These are phyloP conservation scores for Drosophila triauraria DNA, from an alignment of 1,140 invertebrate genomes.

Conservation along the genomic window DNA sequence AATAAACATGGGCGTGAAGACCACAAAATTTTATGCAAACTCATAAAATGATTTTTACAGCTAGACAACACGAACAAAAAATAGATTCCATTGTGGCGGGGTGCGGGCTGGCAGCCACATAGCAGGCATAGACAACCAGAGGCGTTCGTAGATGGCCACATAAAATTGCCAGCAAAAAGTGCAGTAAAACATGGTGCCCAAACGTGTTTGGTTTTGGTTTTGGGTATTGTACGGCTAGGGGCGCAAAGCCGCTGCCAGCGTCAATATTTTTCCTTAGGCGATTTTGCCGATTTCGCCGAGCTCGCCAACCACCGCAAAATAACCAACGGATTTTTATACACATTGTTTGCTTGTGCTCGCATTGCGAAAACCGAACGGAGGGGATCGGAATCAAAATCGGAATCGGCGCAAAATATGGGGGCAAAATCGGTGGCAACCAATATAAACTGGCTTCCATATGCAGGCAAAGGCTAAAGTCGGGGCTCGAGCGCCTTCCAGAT, in stretches of 20 bases:
- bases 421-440: slow-evolving; percentile 56
- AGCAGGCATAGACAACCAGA: slow-evolving; percentile 45
- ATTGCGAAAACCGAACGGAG: slow-evolving; percentile 34
- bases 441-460: slow-evolving; percentile 63
- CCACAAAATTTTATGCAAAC: slow-evolving; percentile 84
- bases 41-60: slow-evolving; percentile 84
- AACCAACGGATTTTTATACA: slow-evolving; percentile 73
- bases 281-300: slow-evolving; percentile 60
- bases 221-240: slow-evolving; percentile 21
- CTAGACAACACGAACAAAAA: slow-evolving; percentile 58
- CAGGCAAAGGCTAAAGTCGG: slow-evolving; percentile 38
- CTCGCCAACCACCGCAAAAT: slow-evolving; percentile 62
- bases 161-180: slow-evolving; percentile 76
- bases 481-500: slow-evolving; percentile 28
- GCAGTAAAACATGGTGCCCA: slow-evolving; percentile 66
- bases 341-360: slow-evolving; percentile 27
- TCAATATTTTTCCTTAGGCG: slow-evolving; percentile 77
- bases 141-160: slow-evolving; percentile 56
- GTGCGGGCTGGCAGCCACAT: slow-evolving; percentile 21
- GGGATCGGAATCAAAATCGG: background rate
- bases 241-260: slow-evolving; percentile 46
- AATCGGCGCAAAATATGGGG: slow-evolving; percentile 33
- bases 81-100: slow-evolving; percentile 46
- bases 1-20: slow-evolving; percentile 84
- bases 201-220: slow-evolving; percentile 53